Percentiles rank a stretch among this genome's conserved stretches.
Conservation (phyloP, 2,113 vertebrate genomes). For the Opisthocomus hoazin region DNA sequence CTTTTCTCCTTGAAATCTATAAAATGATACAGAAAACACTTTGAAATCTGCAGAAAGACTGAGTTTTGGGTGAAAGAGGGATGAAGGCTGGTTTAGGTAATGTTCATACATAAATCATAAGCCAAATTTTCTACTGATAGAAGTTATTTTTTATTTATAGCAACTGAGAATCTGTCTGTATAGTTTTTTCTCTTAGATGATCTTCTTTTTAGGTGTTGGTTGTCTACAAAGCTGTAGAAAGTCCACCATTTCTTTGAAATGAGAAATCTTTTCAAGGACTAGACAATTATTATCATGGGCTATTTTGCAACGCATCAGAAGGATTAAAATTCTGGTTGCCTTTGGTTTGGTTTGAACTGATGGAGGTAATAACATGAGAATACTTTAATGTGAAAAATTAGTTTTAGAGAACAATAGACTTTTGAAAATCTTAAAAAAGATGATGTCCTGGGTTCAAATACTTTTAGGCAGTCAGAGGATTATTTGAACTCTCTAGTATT, state of each 20-base stretch:
- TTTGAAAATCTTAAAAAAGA: neutral
- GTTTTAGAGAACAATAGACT: neutral
- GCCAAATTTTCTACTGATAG: neutral
- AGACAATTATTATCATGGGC: neutral
- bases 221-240: neutral
- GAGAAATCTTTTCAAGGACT: neutral
- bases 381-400: neutral
- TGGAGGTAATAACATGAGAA: neutral
- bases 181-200: neutral
- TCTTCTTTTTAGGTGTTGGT: neutral
- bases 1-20: neutral
- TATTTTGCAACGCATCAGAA: neutral
- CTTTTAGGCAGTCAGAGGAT: neutral
- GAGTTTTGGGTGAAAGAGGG: neutral
- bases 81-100: neutral
- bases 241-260: neutral
- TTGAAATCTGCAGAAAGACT: neutral
- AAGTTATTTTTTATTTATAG: constrained; percentile 2
- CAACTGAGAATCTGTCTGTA: neutral
- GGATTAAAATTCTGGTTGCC: neutral
- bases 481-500: neutral
- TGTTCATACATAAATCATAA: neutral
- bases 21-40: neutral
- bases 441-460: neutral
- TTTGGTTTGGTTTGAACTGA: neutral